Conservation (phyloP, 2,888 invertebrate species). For the Cephus sareptanus region DNA sequence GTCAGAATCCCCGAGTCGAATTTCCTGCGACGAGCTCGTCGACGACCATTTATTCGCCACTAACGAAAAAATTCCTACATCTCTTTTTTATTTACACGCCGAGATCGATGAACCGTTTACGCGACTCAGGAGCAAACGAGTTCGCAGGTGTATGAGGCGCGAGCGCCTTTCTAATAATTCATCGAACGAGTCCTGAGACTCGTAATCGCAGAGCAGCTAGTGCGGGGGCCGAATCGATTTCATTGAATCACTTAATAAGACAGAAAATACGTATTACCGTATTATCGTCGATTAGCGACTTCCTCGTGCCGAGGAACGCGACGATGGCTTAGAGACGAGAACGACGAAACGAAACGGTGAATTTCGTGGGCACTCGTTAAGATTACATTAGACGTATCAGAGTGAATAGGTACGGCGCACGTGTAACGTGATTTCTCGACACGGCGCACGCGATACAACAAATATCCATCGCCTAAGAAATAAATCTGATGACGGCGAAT, state of each 20-base stretch:
- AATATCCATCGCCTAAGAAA: not conserved
- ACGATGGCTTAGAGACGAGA: not conserved
- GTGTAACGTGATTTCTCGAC: too few relatives aligned
- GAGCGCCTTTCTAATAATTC: slow-evolving; percentile 5
- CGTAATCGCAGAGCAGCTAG: not conserved
- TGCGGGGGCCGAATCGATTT: not conserved
- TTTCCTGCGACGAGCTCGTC: not conserved
- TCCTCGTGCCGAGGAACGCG: not conserved
- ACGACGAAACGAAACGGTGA: not conserved
- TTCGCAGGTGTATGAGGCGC: not conserved
- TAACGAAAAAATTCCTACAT: not conserved
- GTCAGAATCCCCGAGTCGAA: not conserved
- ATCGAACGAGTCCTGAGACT: not conserved
- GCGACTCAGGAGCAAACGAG: not conserved
- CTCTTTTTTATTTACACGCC: not conserved
- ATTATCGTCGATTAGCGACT: not conserved
- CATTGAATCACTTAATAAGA: not conserved
- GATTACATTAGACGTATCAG: not conserved
- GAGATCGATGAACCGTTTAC: slow-evolving; percentile 5
- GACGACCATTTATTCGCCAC: not conserved
- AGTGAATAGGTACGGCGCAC: not conserved
- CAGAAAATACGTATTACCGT: not conserved
- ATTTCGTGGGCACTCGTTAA: not conserved
- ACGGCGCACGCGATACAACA: not conserved
- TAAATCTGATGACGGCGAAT: not conserved